Evolutionary conservation across 2,888 invertebrate genomes (phyloP), one percentile per base, ranked within the genome.

Genomic region (Diarsia mendica): DNA sequence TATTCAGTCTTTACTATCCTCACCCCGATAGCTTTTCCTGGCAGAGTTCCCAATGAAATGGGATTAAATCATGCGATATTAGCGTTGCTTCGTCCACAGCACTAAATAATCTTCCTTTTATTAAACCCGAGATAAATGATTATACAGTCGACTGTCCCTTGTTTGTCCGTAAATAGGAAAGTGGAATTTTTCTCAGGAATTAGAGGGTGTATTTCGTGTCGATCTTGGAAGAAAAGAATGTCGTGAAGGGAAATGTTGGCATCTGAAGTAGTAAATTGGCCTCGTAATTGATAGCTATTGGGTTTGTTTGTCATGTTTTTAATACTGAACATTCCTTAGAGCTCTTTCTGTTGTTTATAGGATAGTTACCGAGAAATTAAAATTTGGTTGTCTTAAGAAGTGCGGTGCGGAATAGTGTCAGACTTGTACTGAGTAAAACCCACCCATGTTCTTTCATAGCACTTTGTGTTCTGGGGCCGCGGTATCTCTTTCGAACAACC

Each of bases 121-220:
- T 96, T 96, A 96, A 96, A 96, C 95, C 94, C 89, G 95, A 96
- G 96, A 96, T 96, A 96, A 96, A 96, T 96, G 96, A 95, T 96
- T 95, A 96, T 96, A 95, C 95, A 96, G 94, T 94, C 86, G 87
- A 85, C 90, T 91, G 93, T 90, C 93, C 93, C 94, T 92, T 93
- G 93, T 92, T 92, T 92, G 93, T 90, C 85, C 86, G 86, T 87
- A 82, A 88, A 89, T 89, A 87, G 88, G 86, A 82, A 84, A 81
- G 78, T 68, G 88, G 85, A 87, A 87, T 90, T 89, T 89, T 90
- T 87, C 87, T 85, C 76, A 64, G 85, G 83, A 83, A 83, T 83
- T 82, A 78, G 77, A 74, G 79, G 77, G 80, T 83, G 83, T 83
- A 86, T 88, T 86, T 82, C 81, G 76, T 84, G 72, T 79, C 85